phyloP scores from a whole-genome alignment of 2,113 vertebrate genomes.

The Calidris pugnax region DNA sequence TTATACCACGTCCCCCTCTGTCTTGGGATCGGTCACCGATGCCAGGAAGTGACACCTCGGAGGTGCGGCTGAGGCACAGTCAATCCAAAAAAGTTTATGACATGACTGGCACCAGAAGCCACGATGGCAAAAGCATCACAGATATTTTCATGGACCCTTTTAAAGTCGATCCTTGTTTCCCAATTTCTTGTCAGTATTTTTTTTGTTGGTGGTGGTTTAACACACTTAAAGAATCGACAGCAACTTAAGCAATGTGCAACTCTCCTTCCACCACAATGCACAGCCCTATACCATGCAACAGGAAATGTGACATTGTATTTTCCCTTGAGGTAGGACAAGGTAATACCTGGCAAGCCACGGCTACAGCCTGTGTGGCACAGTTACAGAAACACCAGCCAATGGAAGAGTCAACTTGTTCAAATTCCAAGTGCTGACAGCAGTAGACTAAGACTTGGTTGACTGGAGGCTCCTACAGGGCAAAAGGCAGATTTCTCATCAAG shows the following conservation, averaged over 20 bases:
- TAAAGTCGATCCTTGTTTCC: background rate
- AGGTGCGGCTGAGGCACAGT: background rate
- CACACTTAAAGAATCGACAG: background rate
- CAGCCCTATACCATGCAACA: background rate
- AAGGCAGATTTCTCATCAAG: background rate
- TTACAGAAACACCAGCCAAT: slow-evolving; percentile 75
- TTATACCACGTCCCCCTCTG: accelerated
- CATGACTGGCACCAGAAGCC: background rate
- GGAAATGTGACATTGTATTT: background rate
- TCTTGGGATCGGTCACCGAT: background rate
- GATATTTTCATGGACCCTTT: background rate
- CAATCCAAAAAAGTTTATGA: background rate
- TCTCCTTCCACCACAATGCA: background rate
- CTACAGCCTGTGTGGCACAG: slow-evolving; percentile 86
- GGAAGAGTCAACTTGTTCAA: slow-evolving; percentile 13
- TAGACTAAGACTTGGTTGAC: slow-evolving; percentile 77
- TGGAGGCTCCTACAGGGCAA: slow-evolving; percentile 71
- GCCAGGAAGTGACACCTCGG: background rate
- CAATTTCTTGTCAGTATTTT: background rate
- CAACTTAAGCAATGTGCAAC: background rate
- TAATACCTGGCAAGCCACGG: slow-evolving; percentile 86
- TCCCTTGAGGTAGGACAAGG: too few species aligned
- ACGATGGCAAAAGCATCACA: accelerated
- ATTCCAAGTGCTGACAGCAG: slow-evolving; percentile 43
- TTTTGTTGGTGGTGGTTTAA: background rate